Evolutionary conservation across 2,113 vertebrate genomes (phyloP).

Genomic region (Perca fluviatilis): DNA sequence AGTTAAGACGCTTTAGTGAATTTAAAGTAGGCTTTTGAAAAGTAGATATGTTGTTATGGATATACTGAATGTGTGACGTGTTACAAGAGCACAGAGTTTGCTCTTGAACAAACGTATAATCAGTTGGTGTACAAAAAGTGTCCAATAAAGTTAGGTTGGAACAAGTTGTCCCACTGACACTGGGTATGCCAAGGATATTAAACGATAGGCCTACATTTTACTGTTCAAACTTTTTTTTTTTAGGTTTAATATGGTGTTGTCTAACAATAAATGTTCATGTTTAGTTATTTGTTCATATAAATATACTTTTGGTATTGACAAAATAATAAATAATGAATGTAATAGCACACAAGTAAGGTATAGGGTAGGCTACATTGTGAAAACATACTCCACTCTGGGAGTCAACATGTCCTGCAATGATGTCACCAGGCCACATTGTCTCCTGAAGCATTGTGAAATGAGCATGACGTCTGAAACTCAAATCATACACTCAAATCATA

Average conservation of each 20-base stretch:
- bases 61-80: background rate
- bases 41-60: background rate
- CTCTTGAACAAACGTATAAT: conserved; percentile 6
- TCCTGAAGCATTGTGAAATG: conserved; percentile 43
- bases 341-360: background rate
- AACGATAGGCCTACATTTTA: background rate
- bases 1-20: background rate
- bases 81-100: background rate
- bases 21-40: background rate
- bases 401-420: conserved; percentile 40
- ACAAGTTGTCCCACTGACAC: conserved; percentile 26
- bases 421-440: conserved; percentile 35
- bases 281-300: background rate
- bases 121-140: conserved; percentile 5
- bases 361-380: background rate
- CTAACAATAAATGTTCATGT: background rate
- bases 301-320: background rate
- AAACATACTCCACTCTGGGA: conserved; percentile 2
- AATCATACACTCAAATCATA: background rate
- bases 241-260: background rate
- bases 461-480: conserved; percentile 27
- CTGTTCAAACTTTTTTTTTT: no score
- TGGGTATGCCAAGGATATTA: background rate
- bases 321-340: background rate
- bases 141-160: conserved; percentile 31